A percentile compares a stretch with the other conserved stretches of the same genome.
These are phyloP conservation scores for Loris lydekkerianus DNA, from an alignment of 2,797 vertebrate species.

Conservation along the genomic window DNA sequence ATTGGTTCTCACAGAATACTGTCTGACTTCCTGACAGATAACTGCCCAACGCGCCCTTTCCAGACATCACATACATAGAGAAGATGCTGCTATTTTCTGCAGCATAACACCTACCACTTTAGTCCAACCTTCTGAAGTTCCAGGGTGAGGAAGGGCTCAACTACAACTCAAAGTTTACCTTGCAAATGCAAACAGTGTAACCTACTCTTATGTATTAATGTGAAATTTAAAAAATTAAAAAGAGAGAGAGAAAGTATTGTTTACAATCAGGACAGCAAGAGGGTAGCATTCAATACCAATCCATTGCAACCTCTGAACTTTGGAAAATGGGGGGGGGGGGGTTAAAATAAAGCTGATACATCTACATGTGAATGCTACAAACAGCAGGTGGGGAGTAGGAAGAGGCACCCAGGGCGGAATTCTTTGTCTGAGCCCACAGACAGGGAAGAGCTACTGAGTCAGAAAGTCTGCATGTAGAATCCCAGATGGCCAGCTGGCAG, in stretches of 20 bases:
- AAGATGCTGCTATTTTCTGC: not conserved
- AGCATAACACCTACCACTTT: not conserved
- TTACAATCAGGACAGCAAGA: not conserved
- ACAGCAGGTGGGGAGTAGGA: conserved; percentile 44
- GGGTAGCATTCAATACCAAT: not conserved
- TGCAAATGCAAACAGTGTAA: too few relatives aligned
- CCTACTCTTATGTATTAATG: too few relatives aligned
- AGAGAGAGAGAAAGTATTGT: not conserved
- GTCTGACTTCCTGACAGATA: not conserved
- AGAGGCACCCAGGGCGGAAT: not conserved
- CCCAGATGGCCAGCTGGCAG: conserved; percentile 48
- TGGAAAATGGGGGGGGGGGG: not conserved
- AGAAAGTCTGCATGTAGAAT: conserved; percentile 51
- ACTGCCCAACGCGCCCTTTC: not conserved
- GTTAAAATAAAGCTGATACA: not conserved
- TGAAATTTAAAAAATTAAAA: too few relatives aligned
- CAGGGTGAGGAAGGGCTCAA: not conserved
- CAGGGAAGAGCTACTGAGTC: conserved; percentile 34
- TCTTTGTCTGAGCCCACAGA: conserved; percentile 47
- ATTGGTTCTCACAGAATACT: not conserved
- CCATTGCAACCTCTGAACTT: not conserved
- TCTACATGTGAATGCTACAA: conserved; percentile 47
- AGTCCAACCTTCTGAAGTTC: not conserved
- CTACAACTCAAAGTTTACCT: too few relatives aligned
- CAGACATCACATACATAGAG: not conserved